Evolutionary conservation across 2,888 invertebrate species (phyloP).

Genomic region (Tortricodes alternella): DNA sequence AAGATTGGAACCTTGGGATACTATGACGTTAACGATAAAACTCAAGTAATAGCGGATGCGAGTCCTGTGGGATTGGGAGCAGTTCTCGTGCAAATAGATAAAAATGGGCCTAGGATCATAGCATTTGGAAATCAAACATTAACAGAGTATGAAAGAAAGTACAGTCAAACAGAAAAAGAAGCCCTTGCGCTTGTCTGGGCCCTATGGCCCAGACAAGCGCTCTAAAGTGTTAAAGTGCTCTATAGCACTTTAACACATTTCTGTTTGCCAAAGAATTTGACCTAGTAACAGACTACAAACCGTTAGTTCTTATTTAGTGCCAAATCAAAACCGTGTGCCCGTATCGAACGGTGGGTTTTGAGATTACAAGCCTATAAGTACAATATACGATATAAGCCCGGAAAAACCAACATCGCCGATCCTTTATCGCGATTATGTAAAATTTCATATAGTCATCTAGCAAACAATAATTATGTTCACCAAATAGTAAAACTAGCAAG

Average conservation of each 20-base stretch:
- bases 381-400: slow-evolving; percentile 34
- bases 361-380: slow-evolving; percentile 36
- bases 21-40: slow-evolving; percentile 42
- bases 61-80: slow-evolving; percentile 41
- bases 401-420: slow-evolving; percentile 44
- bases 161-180: slow-evolving; percentile 49
- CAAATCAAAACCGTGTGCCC: slow-evolving; percentile 38
- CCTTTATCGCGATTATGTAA: slow-evolving; percentile 39
- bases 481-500: slow-evolving; percentile 11
- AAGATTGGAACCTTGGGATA: slow-evolving; percentile 41
- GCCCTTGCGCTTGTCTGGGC: slow-evolving; percentile 37
- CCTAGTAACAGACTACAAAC: slow-evolving; percentile 35
- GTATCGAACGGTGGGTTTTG: slow-evolving; percentile 41
- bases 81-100: slow-evolving; percentile 39
- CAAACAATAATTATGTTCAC: background rate
- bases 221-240: no score
- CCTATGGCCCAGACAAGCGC: slow-evolving; percentile 38
- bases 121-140: slow-evolving; percentile 54
- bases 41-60: slow-evolving; percentile 49
- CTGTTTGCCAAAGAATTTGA: slow-evolving; percentile 57
- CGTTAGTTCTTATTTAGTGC: slow-evolving; percentile 45
- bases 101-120: slow-evolving; percentile 44
- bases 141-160: slow-evolving; percentile 46
- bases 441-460: background rate
- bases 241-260: slow-evolving; percentile 56